Percentiles rank a stretch among this genome's conserved stretches.
These are phyloP conservation scores for Drosophila basisetae DNA, from an alignment of 2,888 invertebrate genomes.

Conservation along the genomic window DNA sequence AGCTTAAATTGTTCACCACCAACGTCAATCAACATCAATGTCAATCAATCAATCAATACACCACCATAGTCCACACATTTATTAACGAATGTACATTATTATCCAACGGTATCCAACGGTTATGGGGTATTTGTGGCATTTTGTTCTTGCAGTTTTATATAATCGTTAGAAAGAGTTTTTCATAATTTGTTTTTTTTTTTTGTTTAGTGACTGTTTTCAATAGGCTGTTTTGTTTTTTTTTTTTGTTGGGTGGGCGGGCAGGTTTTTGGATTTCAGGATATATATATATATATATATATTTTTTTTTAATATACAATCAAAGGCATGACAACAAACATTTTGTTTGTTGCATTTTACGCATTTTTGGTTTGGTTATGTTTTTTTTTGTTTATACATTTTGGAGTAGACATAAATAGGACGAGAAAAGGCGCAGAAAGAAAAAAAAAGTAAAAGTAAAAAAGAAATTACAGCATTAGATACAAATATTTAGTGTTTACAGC, in stretches of 20 bases:
- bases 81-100: slow-evolving; percentile 40
- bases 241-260: slow-evolving; percentile 42
- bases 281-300: slow-evolving; percentile 25
- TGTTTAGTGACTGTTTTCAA: slow-evolving; percentile 68
- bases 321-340: slow-evolving; percentile 62
- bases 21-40: slow-evolving; percentile 53
- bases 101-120: slow-evolving; percentile 60
- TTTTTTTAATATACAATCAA: slow-evolving; percentile 69
- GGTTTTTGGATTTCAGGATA: slow-evolving; percentile 14
- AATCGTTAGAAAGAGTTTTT: slow-evolving; percentile 52
- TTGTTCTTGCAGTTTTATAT: slow-evolving; percentile 32
- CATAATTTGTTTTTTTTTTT: slow-evolving; percentile 56
- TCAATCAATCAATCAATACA: slow-evolving; percentile 66
- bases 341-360: slow-evolving; percentile 34
- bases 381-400: slow-evolving; percentile 41
- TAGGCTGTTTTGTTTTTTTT: slow-evolving; percentile 61
- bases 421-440: slow-evolving; percentile 72
- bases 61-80: slow-evolving; percentile 67
- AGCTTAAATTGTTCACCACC: slow-evolving; percentile 70
- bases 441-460: slow-evolving; percentile 80
- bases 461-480: slow-evolving; percentile 83
- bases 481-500: slow-evolving; percentile 61
- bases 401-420: slow-evolving; percentile 71
- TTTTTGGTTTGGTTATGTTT: slow-evolving; percentile 17
- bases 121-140: slow-evolving; percentile 19